Percentiles rank a stretch among this genome's conserved stretches.
Conservation (phyloP, 23 tunicate genomes). For the Clavelina lepadiformis region DNA sequence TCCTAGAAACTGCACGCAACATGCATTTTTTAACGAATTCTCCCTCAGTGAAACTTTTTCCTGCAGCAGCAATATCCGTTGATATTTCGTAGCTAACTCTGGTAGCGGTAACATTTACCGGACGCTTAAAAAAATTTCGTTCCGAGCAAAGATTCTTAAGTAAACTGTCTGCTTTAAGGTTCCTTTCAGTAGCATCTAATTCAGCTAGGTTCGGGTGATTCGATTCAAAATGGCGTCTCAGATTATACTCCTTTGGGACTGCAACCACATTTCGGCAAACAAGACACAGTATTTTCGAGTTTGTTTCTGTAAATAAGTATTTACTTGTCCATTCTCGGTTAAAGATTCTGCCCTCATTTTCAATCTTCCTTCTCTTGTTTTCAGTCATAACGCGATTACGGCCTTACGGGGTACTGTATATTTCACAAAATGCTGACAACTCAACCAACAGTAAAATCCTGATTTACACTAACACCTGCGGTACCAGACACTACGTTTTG, state of each 20-base stretch:
- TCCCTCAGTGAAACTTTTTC: constrained; percentile 23
- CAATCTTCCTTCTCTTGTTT: neutral
- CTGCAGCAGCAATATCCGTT: constrained; percentile 30
- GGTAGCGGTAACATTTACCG: constrained; percentile 7
- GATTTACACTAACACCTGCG: too few species aligned
- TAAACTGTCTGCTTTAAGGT: constrained; percentile 4
- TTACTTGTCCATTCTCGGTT: constrained; percentile 18
- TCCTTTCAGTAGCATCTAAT: constrained; percentile 12
- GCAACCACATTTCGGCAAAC: constrained; percentile 8
- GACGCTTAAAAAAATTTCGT: constrained; percentile 5
- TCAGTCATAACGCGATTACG: too few species aligned
- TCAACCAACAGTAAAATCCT: too few species aligned
- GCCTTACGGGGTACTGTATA: too few species aligned
- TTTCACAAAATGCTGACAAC: too few species aligned
- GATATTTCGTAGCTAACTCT: constrained; percentile 7
- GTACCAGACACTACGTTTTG: too few species aligned
- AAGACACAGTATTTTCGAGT: constrained; percentile 14
- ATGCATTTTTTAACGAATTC: constrained; percentile 32
- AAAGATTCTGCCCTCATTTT: constrained; percentile 1
- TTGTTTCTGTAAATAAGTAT: neutral
- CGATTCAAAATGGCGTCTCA: constrained; percentile 14
- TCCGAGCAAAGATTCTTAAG: constrained; percentile 1
- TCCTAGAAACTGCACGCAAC: constrained; percentile 13
- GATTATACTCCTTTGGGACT: constrained; percentile 20
- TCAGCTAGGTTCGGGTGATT: constrained; percentile 21